Evolutionary conservation across 2,888 invertebrate species (phyloP), one percentile per base, ranked within the genome.

Genomic region (Eutolmus rufibarbis): DNA sequence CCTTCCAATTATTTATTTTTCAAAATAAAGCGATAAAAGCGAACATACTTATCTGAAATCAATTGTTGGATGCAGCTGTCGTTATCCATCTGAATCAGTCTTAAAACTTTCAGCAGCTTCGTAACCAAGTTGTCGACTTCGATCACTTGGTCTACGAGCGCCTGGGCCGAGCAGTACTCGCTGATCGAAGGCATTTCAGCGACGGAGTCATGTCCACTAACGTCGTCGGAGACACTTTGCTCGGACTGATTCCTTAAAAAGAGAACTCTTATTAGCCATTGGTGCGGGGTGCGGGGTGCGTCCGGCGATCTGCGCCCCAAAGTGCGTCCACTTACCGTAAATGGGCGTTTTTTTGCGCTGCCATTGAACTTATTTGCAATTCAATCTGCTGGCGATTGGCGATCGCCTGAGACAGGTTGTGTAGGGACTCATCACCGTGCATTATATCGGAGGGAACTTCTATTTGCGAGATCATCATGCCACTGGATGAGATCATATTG

Each of bases 321-420:
- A 66, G 23, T 66, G 87, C 57, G 85, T 74, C 19, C 84, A 89
- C 89, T 91, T 88, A 92, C 92, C 91, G 91, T 88, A 93, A 90
- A 91, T 92, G 91, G 91, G 93, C 88, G 91, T 92, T 90, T 93
- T 95, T 91, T 90, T 93, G 89, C 89, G 91, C 91, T 90, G 89
- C 90, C 90, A 90, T 89, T 5, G 90, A 89, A 88, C 90, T 91
- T 8, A 91, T 91, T 88, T 94, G 94, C 78, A 94, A 93, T 91
- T 95, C 95, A 88, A 94, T 94, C 89, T 95, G 95, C 90, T 96
- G 96, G 0, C 96, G 94, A 90, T 94, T 94, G 81, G 96, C 94
- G 91, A 96, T 96, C 86, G 96, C 96, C 90, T 96, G 96, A 0
- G 96, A 96, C 9, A 97, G 93, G 91, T 96, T 96, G 90, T 96